Evolutionary conservation across 2,888 invertebrate genomes (phyloP), one percentile per base, ranked within the genome.

Genomic region (Neoaliturus tenellus): DNA sequence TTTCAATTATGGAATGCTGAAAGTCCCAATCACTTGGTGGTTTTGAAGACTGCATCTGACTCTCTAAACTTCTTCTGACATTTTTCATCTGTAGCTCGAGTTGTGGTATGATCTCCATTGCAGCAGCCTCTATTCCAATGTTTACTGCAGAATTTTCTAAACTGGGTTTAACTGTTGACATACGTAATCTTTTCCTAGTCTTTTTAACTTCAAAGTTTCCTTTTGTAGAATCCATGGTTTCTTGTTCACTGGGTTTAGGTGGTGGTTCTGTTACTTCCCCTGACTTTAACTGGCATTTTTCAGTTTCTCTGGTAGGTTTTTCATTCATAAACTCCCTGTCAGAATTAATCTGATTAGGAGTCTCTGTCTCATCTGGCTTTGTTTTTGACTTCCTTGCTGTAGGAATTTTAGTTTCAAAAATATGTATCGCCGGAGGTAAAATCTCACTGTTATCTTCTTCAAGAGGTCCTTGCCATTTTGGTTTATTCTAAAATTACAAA

Each of bases 401-500:
- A 1, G 78, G 78, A 33, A 78, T 78, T 78, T 78, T 78, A 35
- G 31, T 28, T 20, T 78, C 78, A 55, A 78, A 78, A 55, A 78
- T 78, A 35, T 55, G 55, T 17, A 78, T 78, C 33, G 55, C 78
- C 33, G 78, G 51, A 25, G 55, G 33, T 8, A 48, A 55, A 17
- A 33, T 20, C 20, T 78, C 78, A 78, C 78, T 78, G 23, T 82
- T 31, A 6, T 81, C 71, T 0, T 82, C 82, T 73, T 55, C 82
- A 17, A 82, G 28, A 23, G 82, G 82, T 33, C 82, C 82, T 25
- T 55, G 73, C 82, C 82, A 82, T 55, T 55, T 55, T 55, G 82
- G 82, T 73, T 82, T 82, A 20, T 71, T 58, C 82, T 82, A 51
- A 55, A 81, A 51, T n/a, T n/a, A n/a, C n/a, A n/a, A n/a, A n/a